Conservation (phyloP, 2,888 invertebrate species). For the Calephelis perditalis region DNA sequence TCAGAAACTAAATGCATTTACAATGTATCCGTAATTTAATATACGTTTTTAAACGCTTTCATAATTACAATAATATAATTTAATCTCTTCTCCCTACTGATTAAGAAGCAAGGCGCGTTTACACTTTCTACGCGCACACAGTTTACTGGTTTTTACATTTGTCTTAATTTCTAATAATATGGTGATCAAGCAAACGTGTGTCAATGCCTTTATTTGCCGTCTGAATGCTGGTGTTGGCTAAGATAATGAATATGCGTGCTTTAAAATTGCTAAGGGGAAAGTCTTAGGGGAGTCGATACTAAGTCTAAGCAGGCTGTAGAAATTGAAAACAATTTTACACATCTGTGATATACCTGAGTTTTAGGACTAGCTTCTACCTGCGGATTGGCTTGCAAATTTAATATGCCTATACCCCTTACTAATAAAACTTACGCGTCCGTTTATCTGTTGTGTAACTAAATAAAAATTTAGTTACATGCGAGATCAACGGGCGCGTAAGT, state of each 20-base stretch:
- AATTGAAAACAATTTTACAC: too few relatives aligned
- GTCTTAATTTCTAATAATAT: constrained; percentile 38
- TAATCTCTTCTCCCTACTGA: constrained; percentile 26
- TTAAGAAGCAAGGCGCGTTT: constrained; percentile 31
- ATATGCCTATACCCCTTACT: too few relatives aligned
- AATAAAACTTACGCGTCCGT: too few relatives aligned
- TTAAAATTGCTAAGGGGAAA: too few relatives aligned
- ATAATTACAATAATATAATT: constrained; percentile 22
- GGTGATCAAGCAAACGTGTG: constrained; percentile 25
- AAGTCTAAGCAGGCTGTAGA: too few relatives aligned
- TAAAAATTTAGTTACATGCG: too few relatives aligned
- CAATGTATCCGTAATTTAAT: neutral
- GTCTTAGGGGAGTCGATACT: too few relatives aligned
- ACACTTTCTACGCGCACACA: constrained; percentile 32
- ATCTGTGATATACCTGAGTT: too few relatives aligned
- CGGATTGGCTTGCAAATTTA: too few relatives aligned
- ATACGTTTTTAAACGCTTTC: neutral
- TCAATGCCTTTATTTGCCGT: neutral
- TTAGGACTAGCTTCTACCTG: too few relatives aligned
- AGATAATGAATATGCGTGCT: constrained; percentile 1
- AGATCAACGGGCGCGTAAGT: too few relatives aligned
- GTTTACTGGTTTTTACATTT: constrained; percentile 32
- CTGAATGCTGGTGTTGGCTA: neutral
- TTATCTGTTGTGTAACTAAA: too few relatives aligned
- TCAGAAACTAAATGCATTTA: neutral